Evolutionary conservation across 1,140 invertebrate genomes (phyloP).

Genomic region (Sarcophaga peregrina): DNA sequence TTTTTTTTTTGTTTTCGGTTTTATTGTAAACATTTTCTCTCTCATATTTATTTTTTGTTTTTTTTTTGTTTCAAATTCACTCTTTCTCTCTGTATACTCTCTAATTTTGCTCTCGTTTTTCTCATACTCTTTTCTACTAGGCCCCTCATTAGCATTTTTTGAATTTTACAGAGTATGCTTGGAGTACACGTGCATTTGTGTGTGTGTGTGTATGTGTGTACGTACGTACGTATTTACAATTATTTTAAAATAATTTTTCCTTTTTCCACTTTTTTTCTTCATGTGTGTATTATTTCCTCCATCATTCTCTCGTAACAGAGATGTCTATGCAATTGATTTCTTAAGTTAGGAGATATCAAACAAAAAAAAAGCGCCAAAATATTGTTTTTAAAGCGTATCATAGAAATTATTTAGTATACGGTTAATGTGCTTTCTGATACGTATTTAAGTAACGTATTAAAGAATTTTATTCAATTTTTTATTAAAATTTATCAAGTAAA

Average conservation of each 20-base stretch:
- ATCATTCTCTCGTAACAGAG: neutral
- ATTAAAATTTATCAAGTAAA: no score
- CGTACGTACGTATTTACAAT: neutral
- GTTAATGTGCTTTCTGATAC: no score
- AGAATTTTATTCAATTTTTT: no score
- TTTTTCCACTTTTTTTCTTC: neutral
- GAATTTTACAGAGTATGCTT: neutral
- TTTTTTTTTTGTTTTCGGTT: neutral
- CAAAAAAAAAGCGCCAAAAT: no score
- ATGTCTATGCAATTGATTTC: neutral
- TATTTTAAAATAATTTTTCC: conserved; percentile 62
- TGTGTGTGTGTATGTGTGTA: neutral
- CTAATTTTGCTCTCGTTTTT: no score
- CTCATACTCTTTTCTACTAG: no score
- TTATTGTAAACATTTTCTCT: conserved; percentile 4
- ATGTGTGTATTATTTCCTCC: neutral
- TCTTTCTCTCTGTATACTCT: neutral
- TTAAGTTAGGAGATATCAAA: no score
- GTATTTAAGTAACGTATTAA: no score
- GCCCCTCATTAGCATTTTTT: neutral
- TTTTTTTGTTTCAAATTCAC: neutral
- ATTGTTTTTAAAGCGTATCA: no score
- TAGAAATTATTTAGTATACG: no score
- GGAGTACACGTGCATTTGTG: neutral
- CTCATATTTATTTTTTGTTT: neutral